A percentile compares a stretch with the other conserved stretches of the same genome.
Evolutionary conservation across 2,888 invertebrate genomes (phyloP).

Genomic region (Ectropis crepuscularia): DNA sequence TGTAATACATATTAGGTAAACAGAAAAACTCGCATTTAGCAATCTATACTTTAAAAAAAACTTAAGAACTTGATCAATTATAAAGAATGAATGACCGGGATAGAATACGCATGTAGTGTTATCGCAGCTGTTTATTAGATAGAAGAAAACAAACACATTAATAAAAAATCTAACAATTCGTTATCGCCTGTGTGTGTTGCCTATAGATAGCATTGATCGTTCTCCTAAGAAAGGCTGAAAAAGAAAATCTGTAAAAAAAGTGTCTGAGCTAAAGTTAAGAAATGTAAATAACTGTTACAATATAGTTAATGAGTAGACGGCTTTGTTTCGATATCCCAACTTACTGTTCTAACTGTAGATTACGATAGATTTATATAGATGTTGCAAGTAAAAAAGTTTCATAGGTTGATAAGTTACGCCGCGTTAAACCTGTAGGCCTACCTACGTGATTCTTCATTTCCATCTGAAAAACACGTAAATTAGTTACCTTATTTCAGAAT

Average conservation of each 20-base stretch:
- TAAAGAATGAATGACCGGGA: slow-evolving; percentile 8
- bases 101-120: slow-evolving; percentile 3
- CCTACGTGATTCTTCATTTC: no score
- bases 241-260: slow-evolving; percentile 54
- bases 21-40: no score
- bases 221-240: slow-evolving; percentile 64
- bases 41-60: no score
- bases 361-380: background rate
- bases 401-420: no score
- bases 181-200: slow-evolving; percentile 18
- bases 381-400: no score
- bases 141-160: slow-evolving; percentile 19
- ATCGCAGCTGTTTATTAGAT: slow-evolving; percentile 21
- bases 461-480: no score
- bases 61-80: slow-evolving; percentile 26
- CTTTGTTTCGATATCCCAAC: slow-evolving; percentile 51
- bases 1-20: no score
- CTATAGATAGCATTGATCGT: slow-evolving; percentile 29
- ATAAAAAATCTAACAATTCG: slow-evolving; percentile 17
- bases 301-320: slow-evolving; percentile 43
- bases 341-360: slow-evolving; percentile 10
- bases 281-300: slow-evolving; percentile 65
- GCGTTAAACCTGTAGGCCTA: no score
- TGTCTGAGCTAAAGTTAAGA: slow-evolving; percentile 51
- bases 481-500: no score